Evolutionary conservation across 2,113 vertebrate genomes (phyloP), one percentile per base, ranked within the genome.

Genomic region (Oostethus manadensis): DNA sequence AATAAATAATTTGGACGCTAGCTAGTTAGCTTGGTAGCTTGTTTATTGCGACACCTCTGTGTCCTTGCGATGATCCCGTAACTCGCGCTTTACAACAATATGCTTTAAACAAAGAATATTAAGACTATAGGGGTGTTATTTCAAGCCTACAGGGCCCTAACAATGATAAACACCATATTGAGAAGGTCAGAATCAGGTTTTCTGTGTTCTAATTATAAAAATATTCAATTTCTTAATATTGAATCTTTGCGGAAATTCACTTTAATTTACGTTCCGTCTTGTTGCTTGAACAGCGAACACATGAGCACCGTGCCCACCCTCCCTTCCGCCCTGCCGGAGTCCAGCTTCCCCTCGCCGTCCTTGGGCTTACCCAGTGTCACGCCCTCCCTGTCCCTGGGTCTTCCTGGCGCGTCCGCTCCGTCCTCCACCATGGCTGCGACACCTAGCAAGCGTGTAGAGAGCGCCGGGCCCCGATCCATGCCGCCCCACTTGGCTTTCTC

Each of bases 311-410:
- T 88, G 56, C 72, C 83, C 20, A 64, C 80, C 13, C 38, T 42
- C 4, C 38, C 38, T 42, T 42, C 38, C 3, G 38, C 38, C 2
- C 72, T 82, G 22, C 70, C 87, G 2, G 88, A 90, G 48, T 70
- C 82, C 48, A 85, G 54, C 58, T 91, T 89, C 74, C 82, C 87
- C 13, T 83, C 86, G 38, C 85, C 88, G 4, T 88, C 88, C 58
- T 47, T 89, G 71, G 88, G 88, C 46, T 71, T 89, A 67, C 82
- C 86, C 20, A 86, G 79, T 56, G 79, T 83, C 51, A 84, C 87
- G 0, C 73, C 73, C 20, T 81, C 83, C 10, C 70, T 85, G 2
- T 85, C 85, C 21, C 38, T 85, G 66, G 81, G 80, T 64, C 88
- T 86, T 23, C 80, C 83, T 48, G 82, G 84, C 40, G 78, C 77